Evolutionary conservation across 2,113 vertebrate genomes (phyloP), one percentile per base, ranked within the genome.

Genomic region (Rhadina sibilatrix): DNA sequence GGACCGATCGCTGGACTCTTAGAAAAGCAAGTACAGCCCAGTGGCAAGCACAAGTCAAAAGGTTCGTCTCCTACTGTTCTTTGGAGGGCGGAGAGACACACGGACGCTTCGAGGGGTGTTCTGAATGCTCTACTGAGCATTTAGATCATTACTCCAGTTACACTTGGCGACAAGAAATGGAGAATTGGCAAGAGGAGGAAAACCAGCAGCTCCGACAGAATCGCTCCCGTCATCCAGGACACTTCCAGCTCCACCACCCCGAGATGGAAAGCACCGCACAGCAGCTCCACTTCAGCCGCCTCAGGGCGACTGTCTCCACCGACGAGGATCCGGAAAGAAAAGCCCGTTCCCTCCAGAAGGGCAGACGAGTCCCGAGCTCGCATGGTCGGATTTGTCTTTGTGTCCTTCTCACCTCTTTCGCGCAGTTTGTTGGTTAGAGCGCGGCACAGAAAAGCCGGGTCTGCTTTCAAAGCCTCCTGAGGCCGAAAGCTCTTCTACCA

Each of bases 311-410:
- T 4, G 23, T 3, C 25, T 24, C n/a, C 22, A 2, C 3, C 27
- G 12, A 8, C 20, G 6, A 28, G 22, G 25, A 44, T 9, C 3
- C 1, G 5, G 21, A 33, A 37, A 23, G 50, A 56, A 77, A 44
- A 82, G 18, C 46, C 12, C 14, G 7, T 15, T 37, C 28, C 10
- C 28, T 20, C 30, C 47, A 3, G 60, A 66, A 60, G 27, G 24
- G 30, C 33, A 44, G 23, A 9, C 2, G 31, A 93, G 30, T 44
- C 33, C 35, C 15, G 9, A 64, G 30, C 25, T 46, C 46, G 1
- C 22, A 2, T 0, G 1, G 12, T 7, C 10, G 22, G 12, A 1
- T 76, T 56, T 33, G 3, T 17, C 44, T 33, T 60, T 52, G 31
- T 10, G 22, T 66, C 46, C 23, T 72, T 88, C 59, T 46, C 49